phyloP scores from a whole-genome alignment of 2,888 invertebrate genomes.

The Cataglyphis albicans region DNA sequence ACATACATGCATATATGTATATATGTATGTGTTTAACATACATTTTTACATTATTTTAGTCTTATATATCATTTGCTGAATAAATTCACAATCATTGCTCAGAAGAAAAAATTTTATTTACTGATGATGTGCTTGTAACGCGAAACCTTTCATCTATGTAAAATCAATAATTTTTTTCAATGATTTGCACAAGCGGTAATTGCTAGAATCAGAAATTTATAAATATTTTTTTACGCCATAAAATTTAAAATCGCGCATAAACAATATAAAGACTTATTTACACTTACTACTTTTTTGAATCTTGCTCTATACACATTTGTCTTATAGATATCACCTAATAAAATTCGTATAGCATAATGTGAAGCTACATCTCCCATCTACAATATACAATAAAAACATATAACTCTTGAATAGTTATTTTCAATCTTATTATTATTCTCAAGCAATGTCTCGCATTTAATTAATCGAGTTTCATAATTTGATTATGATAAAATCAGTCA shows the following conservation, averaged over 20 bases:
- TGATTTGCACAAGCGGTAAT: slow-evolving; percentile 11
- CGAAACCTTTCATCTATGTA: neutral
- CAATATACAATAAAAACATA: slow-evolving; percentile 9
- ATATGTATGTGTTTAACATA: neutral
- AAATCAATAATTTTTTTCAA: slow-evolving; percentile 14
- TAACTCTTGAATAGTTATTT: neutral
- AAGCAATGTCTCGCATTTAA: slow-evolving; percentile 21
- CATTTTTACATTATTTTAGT: neutral
- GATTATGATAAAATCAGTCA: slow-evolving; percentile 1
- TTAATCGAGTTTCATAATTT: neutral
- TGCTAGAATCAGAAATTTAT: slow-evolving; percentile 12
- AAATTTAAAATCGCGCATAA: slow-evolving; percentile 15
- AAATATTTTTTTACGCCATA: slow-evolving; percentile 4
- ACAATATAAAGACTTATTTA: slow-evolving; percentile 40
- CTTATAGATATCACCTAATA: slow-evolving; percentile 15
- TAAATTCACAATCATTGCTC: neutral
- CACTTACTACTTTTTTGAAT: slow-evolving; percentile 28
- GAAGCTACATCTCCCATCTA: slow-evolving; percentile 19
- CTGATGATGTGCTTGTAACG: neutral
- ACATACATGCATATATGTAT: neutral
- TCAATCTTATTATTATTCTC: neutral
- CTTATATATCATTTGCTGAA: slow-evolving; percentile 6
- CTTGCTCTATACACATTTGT: neutral
- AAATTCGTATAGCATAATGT: slow-evolving; percentile 1
- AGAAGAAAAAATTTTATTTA: neutral